Base-by-base conservation (phyloP, 1,140 invertebrate genomes). In the Pogonomyrmex californicus region DNA sequence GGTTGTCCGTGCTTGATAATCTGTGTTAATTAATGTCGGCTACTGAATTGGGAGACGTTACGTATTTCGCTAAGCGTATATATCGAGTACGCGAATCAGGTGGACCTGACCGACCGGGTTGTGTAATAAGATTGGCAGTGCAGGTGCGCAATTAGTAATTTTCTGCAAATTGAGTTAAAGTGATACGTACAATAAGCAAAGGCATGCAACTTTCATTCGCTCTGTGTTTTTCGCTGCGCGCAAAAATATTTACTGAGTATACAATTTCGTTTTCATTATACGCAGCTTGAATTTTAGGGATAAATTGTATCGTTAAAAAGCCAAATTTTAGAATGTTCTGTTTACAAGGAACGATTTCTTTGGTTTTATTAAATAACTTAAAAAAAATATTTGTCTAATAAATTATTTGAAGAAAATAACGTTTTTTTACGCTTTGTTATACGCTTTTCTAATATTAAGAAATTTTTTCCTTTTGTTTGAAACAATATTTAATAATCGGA, bases 61-160 rank as follows among this genome's bases (percentile, higher is more conserved):
- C 54, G 5, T 73, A 6, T 23, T 73, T 60, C 68, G 47, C 68
- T 49, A 23, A 17, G 47, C 62, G 47, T 49, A 38, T 12, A 71
- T 30, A 41, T 71, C 54, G 78, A 82, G 68, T 82, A 83, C 54
- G 79, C 79, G 79, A 83, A 83, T 83, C 79, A 83, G 41, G 79
- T 83, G 79, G 68, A 83, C 79, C 41, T 73, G 68, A 83, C 75
- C 75, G 66, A 54, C 44, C 54, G 36, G 23, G 65, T 82, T 82
- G 41, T 17, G 54, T 23, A 82, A 83, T 38, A 73, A 83, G 17
- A 12, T 38, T 41, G n/a, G 30, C 44, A n/a, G 30, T 41, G 47
- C 79, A 83, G 79, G 51, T 83, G 79, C 30, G 41, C 79, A 60
- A 75, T 83, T 60, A 54, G 41, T 83, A 83, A 83, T 75, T 83